These are phyloP conservation scores for Sturmia bella DNA, from an alignment of 2,888 invertebrate species.

Conservation along the genomic window DNA sequence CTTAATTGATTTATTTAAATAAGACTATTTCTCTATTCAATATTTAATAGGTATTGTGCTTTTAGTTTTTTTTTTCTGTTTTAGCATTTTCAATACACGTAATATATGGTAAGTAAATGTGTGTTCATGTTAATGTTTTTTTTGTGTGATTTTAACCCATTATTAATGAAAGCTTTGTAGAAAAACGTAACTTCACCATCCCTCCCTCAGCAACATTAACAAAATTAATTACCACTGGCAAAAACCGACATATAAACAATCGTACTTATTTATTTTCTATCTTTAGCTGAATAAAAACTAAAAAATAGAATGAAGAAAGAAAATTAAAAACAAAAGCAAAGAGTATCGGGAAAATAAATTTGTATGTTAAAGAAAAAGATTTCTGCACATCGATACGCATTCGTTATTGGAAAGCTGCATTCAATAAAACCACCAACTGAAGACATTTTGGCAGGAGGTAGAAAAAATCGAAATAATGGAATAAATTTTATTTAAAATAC, in stretches of 20 bases:
- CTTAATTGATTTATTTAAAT: no score
- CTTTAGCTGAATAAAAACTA: slow-evolving; percentile 8
- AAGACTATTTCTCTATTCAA: no score
- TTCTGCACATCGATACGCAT: slow-evolving; percentile 17
- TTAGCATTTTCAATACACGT: no score
- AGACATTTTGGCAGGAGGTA: background rate
- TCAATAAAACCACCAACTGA: background rate
- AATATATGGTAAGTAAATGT: no score
- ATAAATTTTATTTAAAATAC: slow-evolving; percentile 39
- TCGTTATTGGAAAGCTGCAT: slow-evolving; percentile 17
- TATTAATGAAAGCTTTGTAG: background rate
- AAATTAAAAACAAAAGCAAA: background rate
- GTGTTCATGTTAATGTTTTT: background rate
- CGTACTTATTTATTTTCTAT: background rate
- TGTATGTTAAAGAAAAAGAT: slow-evolving; percentile 5
- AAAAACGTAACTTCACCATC: background rate
- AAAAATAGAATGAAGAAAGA: background rate
- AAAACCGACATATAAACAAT: slow-evolving; percentile 28
- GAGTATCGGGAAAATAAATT: background rate
- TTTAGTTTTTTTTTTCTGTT: no score
- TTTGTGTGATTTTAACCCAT: background rate
- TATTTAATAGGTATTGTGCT: no score
- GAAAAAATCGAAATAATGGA: background rate
- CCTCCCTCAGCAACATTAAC: background rate
- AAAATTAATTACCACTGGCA: background rate